A percentile compares a stretch with the other conserved stretches of the same genome.
These are phyloP conservation scores for Sinodicranocentrus sp. DNA, from an alignment of 2,888 invertebrate genomes.

Conservation along the genomic window DNA sequence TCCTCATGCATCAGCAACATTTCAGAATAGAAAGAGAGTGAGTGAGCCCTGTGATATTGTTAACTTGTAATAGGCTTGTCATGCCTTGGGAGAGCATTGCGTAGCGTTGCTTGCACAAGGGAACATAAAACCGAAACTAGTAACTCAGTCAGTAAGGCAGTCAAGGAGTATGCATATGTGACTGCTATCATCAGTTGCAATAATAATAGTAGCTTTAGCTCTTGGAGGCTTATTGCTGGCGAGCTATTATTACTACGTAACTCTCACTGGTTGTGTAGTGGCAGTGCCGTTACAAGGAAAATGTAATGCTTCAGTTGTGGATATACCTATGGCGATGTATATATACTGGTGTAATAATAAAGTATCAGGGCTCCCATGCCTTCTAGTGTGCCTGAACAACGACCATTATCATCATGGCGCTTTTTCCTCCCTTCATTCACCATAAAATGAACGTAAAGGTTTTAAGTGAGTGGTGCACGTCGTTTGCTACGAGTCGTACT, in stretches of 20 bases:
- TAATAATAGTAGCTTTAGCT: conserved; percentile 42
- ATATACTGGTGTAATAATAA: conserved; percentile 21
- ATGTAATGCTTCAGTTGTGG: not conserved
- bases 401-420: conserved; percentile 44
- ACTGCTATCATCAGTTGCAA: conserved; percentile 53
- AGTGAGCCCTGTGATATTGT: conserved; percentile 47
- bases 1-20: conserved; percentile 31
- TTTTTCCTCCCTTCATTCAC: conserved; percentile 41
- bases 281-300: not conserved
- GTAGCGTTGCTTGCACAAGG: conserved; percentile 42
- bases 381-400: conserved; percentile 37
- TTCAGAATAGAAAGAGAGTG: conserved; percentile 25
- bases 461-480: conserved; percentile 28
- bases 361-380: conserved; percentile 35
- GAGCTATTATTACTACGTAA: conserved; percentile 36
- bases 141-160: conserved; percentile 45
- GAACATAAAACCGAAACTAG: conserved; percentile 36
- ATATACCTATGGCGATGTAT: not conserved
- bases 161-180: conserved; percentile 4
- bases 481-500: conserved; percentile 4
- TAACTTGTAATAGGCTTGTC: conserved; percentile 32
- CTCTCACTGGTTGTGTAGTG: not conserved
- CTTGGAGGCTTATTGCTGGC: conserved; percentile 42
- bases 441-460: conserved; percentile 58
- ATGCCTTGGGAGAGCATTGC: conserved; percentile 19